phyloP scores from a whole-genome alignment of 2,797 vertebrate genomes.

The Poeciliopsis presidionis region DNA sequence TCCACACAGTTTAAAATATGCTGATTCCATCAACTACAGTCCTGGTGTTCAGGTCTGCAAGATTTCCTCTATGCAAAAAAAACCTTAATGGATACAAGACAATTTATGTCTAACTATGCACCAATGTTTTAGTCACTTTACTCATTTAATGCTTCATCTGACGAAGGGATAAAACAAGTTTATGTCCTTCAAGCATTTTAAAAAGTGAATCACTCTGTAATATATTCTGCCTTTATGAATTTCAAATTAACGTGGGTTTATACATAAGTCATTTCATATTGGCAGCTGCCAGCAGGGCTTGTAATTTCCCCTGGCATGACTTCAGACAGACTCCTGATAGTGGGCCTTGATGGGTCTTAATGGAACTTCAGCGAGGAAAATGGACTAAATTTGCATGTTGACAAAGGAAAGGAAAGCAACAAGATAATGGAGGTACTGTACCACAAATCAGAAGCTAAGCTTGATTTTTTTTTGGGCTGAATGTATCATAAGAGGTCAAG shows the following conservation, averaged over 20 bases:
- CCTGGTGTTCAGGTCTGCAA: conserved; percentile 6
- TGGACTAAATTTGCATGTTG: conserved; percentile 60
- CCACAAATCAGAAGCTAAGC: conserved; percentile 27
- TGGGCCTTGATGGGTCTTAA: conserved; percentile 54
- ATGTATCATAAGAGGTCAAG: conserved; percentile 11
- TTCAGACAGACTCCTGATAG: conserved; percentile 64
- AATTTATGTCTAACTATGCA: conserved; percentile 27
- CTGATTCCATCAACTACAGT: conserved; percentile 6
- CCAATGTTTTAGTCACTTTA: conserved; percentile 23
- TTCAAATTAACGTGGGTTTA: conserved; percentile 63
- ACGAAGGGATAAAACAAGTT: conserved; percentile 38
- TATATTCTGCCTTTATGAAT: conserved; percentile 68
- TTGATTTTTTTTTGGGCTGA: conserved; percentile 10
- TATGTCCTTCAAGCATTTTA: conserved; percentile 51
- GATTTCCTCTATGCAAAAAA: conserved; percentile 22
- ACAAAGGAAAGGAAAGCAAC: conserved; percentile 51
- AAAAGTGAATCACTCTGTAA: conserved; percentile 48
- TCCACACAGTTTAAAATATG: conserved; percentile 12
- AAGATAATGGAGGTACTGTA: conserved; percentile 47
- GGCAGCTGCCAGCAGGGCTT: conserved; percentile 52
- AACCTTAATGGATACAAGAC: conserved; percentile 26
- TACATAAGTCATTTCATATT: conserved; percentile 65
- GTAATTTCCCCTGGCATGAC: conserved; percentile 67
- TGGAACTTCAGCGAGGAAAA: conserved; percentile 55
- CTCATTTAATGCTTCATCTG: conserved; percentile 51